These are phyloP conservation scores for Equus przewalskii DNA, from an alignment of 2,113 vertebrate genomes.

Conservation along the genomic window DNA sequence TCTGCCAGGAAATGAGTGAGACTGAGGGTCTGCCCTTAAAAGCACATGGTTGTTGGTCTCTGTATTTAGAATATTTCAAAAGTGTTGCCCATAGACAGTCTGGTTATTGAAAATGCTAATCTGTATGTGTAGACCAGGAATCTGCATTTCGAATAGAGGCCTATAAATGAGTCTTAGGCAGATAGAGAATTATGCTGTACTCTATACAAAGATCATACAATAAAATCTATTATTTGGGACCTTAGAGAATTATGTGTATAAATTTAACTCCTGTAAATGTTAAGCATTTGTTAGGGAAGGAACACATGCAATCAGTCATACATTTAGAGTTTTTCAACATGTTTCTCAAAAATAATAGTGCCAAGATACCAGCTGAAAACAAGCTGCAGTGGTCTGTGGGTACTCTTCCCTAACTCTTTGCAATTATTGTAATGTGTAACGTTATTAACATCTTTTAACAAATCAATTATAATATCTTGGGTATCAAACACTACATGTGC, in stretches of 20 bases:
- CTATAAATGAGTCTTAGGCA: background rate
- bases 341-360: background rate
- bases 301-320: background rate
- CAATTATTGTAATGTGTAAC: background rate
- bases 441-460: constrained; percentile 29
- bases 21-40: background rate
- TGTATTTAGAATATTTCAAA: constrained; percentile 32
- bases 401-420: background rate
- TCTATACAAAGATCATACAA: background rate
- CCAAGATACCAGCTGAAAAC: background rate
- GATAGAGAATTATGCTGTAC: background rate
- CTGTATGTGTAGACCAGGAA: background rate
- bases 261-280: background rate
- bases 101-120: constrained; percentile 5
- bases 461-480: background rate
- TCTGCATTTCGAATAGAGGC: background rate
- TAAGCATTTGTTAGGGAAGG: constrained; percentile 1
- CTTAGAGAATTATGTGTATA: constrained; percentile 14
- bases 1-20: background rate
- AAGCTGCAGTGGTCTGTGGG: background rate
- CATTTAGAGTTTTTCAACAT: background rate
- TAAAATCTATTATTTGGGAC: constrained; percentile 20
- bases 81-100: background rate
- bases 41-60: background rate
- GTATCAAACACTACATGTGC: constrained; percentile 1